Conservation (phyloP, 2,888 invertebrate genomes). For the Isoperla grammatica region DNA sequence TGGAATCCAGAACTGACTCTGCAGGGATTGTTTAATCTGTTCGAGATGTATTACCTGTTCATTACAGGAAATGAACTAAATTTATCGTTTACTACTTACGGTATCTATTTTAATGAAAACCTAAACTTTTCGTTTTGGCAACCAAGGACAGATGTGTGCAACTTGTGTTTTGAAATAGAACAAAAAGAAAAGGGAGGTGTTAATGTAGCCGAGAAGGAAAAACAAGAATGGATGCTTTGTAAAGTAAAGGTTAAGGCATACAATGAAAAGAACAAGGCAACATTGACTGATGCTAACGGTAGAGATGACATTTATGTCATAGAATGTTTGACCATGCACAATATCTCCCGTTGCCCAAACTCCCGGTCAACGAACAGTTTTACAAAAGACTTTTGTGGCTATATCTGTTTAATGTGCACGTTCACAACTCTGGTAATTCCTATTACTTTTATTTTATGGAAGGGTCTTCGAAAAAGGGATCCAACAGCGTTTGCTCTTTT, state of each 20-base stretch:
- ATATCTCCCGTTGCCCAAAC: slow-evolving; percentile 32
- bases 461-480: slow-evolving; percentile 16
- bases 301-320: slow-evolving; percentile 18
- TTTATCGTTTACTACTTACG: no score
- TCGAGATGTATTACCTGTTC: no score
- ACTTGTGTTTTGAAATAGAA: no score
- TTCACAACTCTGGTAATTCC: slow-evolving; percentile 27
- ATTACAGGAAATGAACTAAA: no score
- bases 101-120: no score
- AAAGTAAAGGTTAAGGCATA: slow-evolving; percentile 22
- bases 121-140: no score
- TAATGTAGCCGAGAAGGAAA: no score
- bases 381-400: slow-evolving; percentile 32
- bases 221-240: neutral
- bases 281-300: slow-evolving; percentile 20
- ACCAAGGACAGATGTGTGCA: no score
- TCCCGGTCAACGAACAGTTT: slow-evolving; percentile 28
- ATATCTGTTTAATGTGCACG: slow-evolving; percentile 31
- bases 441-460: slow-evolving; percentile 27
- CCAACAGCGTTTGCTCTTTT: neutral
- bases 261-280: neutral
- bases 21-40: no score
- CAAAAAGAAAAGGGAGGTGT: no score
- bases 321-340: slow-evolving; percentile 33
- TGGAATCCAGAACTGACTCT: no score